A percentile compares a stretch with the other conserved stretches of the same genome.
These are phyloP conservation scores for Cancer borealis DNA, from an alignment of 2,888 invertebrate species.

Conservation along the genomic window DNA sequence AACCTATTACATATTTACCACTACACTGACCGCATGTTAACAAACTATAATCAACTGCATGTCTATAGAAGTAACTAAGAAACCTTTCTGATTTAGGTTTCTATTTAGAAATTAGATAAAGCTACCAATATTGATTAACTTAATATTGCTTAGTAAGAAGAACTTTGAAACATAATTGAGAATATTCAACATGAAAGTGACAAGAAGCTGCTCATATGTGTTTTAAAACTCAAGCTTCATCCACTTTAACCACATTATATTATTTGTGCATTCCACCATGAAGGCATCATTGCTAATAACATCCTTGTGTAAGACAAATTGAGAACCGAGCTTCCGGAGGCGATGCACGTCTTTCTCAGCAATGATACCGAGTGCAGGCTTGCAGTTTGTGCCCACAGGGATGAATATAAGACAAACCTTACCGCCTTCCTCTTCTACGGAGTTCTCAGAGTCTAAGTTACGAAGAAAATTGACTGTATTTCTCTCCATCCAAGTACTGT, in stretches of 20 bases:
- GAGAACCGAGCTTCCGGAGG: slow-evolving; percentile 2
- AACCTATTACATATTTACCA: no score
- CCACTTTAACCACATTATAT: not conserved
- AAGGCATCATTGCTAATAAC: not conserved
- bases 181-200: not conserved
- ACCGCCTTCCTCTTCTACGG: not conserved
- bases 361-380: not conserved
- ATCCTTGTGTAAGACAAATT: not conserved
- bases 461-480: not conserved
- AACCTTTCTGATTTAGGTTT: no score
- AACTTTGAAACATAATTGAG: not conserved
- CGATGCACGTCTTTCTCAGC: not conserved
- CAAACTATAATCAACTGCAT: no score
- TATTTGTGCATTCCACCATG: not conserved
- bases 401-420: not conserved
- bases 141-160: not conserved
- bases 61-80: no score
- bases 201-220: not conserved
- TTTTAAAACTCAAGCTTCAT: not conserved
- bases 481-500: not conserved
- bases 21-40: no score
- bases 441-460: not conserved
- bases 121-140: no score
- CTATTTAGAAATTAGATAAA: no score
- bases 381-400: not conserved